Percentiles rank a stretch among this genome's conserved stretches.
Evolutionary conservation across 2,888 invertebrate genomes (phyloP).

Genomic region (Synanthedon vespiformis): DNA sequence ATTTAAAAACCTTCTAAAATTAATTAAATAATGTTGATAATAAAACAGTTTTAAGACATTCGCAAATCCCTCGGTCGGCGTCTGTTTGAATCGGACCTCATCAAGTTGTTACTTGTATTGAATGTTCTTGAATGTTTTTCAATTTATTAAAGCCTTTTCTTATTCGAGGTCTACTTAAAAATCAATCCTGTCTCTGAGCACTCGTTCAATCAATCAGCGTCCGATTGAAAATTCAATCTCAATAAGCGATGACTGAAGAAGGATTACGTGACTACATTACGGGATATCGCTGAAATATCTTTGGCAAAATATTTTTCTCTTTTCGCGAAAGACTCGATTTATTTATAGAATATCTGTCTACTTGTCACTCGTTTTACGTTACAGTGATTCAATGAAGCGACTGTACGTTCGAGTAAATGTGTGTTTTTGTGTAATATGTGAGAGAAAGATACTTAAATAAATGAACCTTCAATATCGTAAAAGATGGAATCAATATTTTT

Average conservation of each 20-base stretch:
- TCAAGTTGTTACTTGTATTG: slow-evolving; percentile 45
- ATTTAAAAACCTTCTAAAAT: no score
- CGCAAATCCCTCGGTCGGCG: slow-evolving; percentile 37
- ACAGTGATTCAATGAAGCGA: no score
- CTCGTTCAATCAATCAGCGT: slow-evolving; percentile 61
- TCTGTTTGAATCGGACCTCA: slow-evolving; percentile 43
- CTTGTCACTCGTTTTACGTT: neutral
- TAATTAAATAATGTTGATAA: no score
- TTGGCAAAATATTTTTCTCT: slow-evolving; percentile 12
- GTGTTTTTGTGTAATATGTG: neutral
- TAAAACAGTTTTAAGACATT: slow-evolving; percentile 6
- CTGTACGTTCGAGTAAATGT: neutral
- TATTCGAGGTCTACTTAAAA: slow-evolving; percentile 52
- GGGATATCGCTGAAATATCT: slow-evolving; percentile 28
- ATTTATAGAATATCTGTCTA: neutral
- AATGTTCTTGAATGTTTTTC: slow-evolving; percentile 43
- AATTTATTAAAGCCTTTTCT: slow-evolving; percentile 54
- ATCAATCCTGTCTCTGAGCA: slow-evolving; percentile 43
- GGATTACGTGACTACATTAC: slow-evolving; percentile 57
- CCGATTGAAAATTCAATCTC: slow-evolving; percentile 60
- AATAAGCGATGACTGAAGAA: slow-evolving; percentile 53
- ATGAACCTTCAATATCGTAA: slow-evolving; percentile 30
- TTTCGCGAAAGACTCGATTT: slow-evolving; percentile 4
- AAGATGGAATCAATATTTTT: slow-evolving; percentile 64
- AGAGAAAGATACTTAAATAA: neutral